Base-by-base conservation (phyloP, 2,113 vertebrate species). In the Corydoras sp. region DNA sequence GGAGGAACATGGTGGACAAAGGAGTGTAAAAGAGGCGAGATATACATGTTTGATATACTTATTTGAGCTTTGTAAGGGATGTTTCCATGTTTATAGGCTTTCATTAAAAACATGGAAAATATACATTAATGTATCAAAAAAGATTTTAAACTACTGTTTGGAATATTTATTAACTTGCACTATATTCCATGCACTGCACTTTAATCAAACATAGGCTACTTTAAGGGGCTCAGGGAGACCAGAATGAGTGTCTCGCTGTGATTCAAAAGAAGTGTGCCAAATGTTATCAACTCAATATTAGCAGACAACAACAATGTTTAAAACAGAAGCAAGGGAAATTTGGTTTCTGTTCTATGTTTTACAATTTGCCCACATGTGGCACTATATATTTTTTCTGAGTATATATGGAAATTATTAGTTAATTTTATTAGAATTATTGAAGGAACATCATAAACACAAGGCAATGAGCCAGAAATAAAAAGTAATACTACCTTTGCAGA, bases 261-360 rank as follows among this genome's bases (percentile, higher is more conserved):
- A 87, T 85, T 83, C 87, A 89, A 89, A 89, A 86, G 89, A 89
- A 88, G 84, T 89, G 88, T 91, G 88, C 89, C 89, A 90, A 89
- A 89, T 88, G 87, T 87, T 90, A 91, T 91, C 88, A 91, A 89
- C 89, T 87, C 84, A 86, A 88, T 88, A 91, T 90, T 90, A 90
- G 87, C 79, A 85, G 84, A 88, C 81, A 81, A 87, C 88, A 89
- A 86, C 89, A 86, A 88, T 85, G 85, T 86, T 86, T 79, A 80
- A 88, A 85, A 87, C n/a, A 78, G 69, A 83, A 79, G 77, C 66
- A 77, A 77, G 60, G 65, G 60, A 68, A 71, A 74, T 74, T 77
- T 81, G 82, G 87, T 90, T 88, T 88, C 89, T 60, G 51, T 55
- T 74, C 58, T 69, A 51, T 58, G 62, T 62, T 61, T 72, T 35